Conservation (phyloP, 2,797 vertebrate genomes). For the Hylomyscus alleni region DNA sequence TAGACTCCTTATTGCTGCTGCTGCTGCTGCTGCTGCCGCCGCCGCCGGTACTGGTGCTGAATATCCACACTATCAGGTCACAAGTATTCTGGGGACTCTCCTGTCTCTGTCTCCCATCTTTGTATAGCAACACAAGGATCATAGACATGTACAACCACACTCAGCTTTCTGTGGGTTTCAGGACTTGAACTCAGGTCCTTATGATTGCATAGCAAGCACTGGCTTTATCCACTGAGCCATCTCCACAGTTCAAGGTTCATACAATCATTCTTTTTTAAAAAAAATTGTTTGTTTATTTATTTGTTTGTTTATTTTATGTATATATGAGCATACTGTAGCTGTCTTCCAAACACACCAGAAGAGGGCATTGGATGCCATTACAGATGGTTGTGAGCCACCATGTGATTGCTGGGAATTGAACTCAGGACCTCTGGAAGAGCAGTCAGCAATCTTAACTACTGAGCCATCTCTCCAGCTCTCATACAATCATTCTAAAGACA, state of each 20-base stretch:
- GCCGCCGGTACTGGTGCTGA: not conserved
- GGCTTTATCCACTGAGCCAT: not conserved
- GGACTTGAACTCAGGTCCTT: not conserved
- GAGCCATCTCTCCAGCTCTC: not conserved
- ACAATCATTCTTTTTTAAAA: not conserved
- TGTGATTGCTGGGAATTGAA: not conserved
- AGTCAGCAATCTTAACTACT: not conserved
- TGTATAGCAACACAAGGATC: not conserved
- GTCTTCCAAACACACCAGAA: too few relatives aligned
- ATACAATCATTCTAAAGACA: not conserved
- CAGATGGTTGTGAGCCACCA: too few relatives aligned
- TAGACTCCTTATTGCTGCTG: not conserved
- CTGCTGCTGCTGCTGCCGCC: not conserved
- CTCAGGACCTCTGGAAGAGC: not conserved
- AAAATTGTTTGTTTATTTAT: too few relatives aligned
- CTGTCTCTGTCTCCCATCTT: not conserved
- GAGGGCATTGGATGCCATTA: too few relatives aligned
- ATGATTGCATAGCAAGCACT: not conserved
- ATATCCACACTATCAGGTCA: not conserved
- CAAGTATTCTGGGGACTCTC: not conserved
- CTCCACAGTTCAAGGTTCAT: not conserved
- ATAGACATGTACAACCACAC: not conserved
- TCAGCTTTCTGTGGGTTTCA: not conserved
- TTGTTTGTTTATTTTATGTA: too few relatives aligned
- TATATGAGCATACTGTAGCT: too few relatives aligned